A percentile compares a stretch with the other conserved stretches of the same genome.
These are phyloP conservation scores for Eulimnadia texana DNA, from an alignment of 1,140 invertebrate species.

Conservation along the genomic window DNA sequence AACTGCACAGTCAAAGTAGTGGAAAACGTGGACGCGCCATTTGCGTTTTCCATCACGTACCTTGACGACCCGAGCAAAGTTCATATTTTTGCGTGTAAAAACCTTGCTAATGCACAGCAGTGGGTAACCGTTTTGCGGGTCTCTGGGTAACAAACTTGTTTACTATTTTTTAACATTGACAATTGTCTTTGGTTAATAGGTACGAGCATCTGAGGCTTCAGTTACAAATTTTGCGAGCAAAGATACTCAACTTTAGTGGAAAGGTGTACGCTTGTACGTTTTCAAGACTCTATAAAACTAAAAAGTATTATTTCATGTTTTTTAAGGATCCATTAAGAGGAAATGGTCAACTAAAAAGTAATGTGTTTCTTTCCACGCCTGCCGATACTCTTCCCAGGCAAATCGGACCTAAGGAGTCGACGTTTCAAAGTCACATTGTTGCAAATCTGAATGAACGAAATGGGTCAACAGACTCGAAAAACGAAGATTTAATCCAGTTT, in stretches of 20 bases:
- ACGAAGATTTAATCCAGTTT: not conserved
- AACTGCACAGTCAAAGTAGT: conserved; percentile 10
- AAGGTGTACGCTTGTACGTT: not conserved
- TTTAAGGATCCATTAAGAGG: not conserved
- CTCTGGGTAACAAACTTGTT: conserved; percentile 8
- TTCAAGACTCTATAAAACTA: too few species aligned
- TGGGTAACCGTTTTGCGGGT: conserved; percentile 10
- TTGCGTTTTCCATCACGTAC: conserved; percentile 10
- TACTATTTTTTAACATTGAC: too few species aligned
- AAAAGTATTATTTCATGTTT: too few species aligned
- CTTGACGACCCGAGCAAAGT: not conserved
- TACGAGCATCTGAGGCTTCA: conserved; percentile 13
- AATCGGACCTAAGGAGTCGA: not conserved
- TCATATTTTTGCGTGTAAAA: conserved; percentile 10
- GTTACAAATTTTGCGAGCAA: conserved; percentile 3
- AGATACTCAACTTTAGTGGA: conserved; percentile 4
- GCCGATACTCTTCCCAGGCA: not conserved
- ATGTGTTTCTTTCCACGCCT: not conserved
- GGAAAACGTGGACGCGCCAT: not conserved
- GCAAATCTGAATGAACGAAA: not conserved
- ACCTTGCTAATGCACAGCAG: conserved; percentile 2
- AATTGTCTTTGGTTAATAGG: too few species aligned
- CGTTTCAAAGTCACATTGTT: not conserved
- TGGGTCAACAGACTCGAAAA: not conserved
- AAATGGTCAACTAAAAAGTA: not conserved